Conservation (phyloP, 2,888 invertebrate species). For the Caradrina kadenii region DNA sequence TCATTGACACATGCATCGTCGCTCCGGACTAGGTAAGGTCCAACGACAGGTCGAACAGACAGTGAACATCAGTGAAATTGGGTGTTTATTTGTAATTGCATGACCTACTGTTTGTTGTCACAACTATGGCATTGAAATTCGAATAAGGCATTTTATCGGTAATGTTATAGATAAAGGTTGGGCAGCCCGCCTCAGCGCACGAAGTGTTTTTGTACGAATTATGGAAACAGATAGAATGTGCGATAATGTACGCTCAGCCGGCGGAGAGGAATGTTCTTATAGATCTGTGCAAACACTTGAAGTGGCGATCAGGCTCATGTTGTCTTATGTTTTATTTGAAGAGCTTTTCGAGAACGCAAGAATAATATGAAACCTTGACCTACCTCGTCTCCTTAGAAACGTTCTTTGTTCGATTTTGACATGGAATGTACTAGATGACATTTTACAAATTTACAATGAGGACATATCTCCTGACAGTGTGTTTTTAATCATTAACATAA, state of each 20-base stretch:
- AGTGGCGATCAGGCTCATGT: slow-evolving; percentile 4
- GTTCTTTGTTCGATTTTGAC: not conserved
- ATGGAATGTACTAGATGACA: not conserved
- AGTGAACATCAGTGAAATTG: not conserved
- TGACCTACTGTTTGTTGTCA: slow-evolving; percentile 1
- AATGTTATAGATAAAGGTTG: slow-evolving; percentile 37
- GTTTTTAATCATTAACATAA: too few relatives aligned
- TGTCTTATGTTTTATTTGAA: slow-evolving; percentile 37
- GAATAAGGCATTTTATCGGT: slow-evolving; percentile 39
- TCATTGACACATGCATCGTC: not conserved
- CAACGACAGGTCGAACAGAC: not conserved
- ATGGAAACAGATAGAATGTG: slow-evolving; percentile 45
- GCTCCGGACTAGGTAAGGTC: not conserved
- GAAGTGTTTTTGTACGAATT: slow-evolving; percentile 54
- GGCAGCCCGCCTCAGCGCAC: slow-evolving; percentile 13
- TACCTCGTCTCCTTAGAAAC: slow-evolving; percentile 30
- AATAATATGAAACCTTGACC: slow-evolving; percentile 17
- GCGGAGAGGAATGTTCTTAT: not conserved
- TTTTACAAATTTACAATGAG: not conserved
- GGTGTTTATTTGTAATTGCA: not conserved
- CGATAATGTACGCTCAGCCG: slow-evolving; percentile 20
- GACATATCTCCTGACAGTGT: too few relatives aligned
- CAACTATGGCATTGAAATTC: slow-evolving; percentile 2
- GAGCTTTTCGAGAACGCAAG: not conserved
- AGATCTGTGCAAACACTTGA: slow-evolving; percentile 23